These are phyloP conservation scores for Brachionus koreanus DNA, from an alignment of 1,140 invertebrate genomes.

Conservation along the genomic window DNA sequence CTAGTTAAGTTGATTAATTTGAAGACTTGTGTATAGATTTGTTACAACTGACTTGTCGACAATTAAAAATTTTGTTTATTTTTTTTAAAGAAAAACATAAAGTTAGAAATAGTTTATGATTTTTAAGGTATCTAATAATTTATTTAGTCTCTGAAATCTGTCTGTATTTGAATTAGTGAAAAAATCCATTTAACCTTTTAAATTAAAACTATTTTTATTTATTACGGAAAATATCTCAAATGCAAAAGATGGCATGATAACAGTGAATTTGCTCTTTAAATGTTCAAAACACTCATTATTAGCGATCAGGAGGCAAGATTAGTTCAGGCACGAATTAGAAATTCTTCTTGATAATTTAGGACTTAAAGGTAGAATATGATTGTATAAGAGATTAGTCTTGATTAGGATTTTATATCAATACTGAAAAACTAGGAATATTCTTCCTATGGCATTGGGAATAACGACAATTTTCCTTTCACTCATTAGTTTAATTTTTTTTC, in stretches of 20 bases:
- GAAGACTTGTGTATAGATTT: not conserved
- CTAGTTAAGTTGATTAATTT: not conserved
- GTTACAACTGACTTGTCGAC: not conserved
- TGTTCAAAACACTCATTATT: not conserved
- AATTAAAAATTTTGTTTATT: not conserved
- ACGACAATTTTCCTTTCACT: not conserved
- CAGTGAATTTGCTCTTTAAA: not conserved
- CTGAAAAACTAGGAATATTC: not conserved
- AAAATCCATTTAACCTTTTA: not conserved
- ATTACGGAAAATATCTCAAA: not conserved
- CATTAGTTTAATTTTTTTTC: conserved; percentile 17
- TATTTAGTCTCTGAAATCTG: not conserved
- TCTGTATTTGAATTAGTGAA: not conserved
- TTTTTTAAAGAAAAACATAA: not conserved
- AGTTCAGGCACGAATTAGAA: not conserved
- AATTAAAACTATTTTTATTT: not conserved
- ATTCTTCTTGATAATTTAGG: not conserved
- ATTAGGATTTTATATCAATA: not conserved
- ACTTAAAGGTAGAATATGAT: not conserved
- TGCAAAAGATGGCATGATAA: not conserved
- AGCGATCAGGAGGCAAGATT: conserved; percentile 18
- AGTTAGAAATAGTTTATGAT: not conserved
- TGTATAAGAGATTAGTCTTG: not conserved
- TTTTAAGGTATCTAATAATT: conserved; percentile 1
- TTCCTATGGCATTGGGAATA: not conserved